Evolutionary conservation across 2,113 vertebrate species (phyloP).

Genomic region (Anoplopoma fimbria): DNA sequence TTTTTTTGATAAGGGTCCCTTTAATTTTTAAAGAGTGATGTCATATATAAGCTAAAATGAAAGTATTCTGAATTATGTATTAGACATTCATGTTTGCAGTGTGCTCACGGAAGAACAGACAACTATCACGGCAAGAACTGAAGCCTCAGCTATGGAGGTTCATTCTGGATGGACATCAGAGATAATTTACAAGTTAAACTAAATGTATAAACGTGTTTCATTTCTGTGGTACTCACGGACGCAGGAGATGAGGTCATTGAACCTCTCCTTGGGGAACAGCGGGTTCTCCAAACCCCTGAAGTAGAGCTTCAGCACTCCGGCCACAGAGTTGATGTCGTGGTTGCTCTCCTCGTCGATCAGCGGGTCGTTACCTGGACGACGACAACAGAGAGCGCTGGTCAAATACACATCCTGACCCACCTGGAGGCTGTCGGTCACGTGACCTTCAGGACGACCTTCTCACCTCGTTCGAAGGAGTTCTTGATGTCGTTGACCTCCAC

Average conservation of each 20-base stretch:
- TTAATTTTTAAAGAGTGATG: too few relatives aligned
- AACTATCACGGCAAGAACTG: too few relatives aligned
- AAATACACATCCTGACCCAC: neutral
- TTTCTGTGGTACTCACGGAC: conserved; percentile 97
- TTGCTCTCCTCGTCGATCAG: conserved; percentile 97
- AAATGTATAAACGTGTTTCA: too few relatives aligned
- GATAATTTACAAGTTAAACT: too few relatives aligned
- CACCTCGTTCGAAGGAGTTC: conserved; percentile 99
- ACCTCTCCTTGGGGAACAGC: conserved; percentile 97
- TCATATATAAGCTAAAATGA: too few relatives aligned
- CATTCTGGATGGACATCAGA: too few relatives aligned
- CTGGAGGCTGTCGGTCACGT: neutral
- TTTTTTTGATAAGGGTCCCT: too few relatives aligned
- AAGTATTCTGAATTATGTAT: too few relatives aligned
- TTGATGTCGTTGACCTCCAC: conserved; percentile 99
- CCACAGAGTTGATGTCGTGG: conserved; percentile 98
- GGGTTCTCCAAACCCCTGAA: conserved; percentile 98
- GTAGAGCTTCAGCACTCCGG: conserved; percentile 97
- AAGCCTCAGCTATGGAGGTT: too few relatives aligned
- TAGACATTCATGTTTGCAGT: too few relatives aligned
- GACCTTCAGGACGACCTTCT: conserved; percentile 41
- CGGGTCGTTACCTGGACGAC: conserved; percentile 93
- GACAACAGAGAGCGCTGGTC: conserved; percentile 37
- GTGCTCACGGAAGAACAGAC: too few relatives aligned
- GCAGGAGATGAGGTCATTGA: conserved; percentile 98